Conservation (phyloP, 2,797 vertebrate species). For the Myotis planiceps region DNA sequence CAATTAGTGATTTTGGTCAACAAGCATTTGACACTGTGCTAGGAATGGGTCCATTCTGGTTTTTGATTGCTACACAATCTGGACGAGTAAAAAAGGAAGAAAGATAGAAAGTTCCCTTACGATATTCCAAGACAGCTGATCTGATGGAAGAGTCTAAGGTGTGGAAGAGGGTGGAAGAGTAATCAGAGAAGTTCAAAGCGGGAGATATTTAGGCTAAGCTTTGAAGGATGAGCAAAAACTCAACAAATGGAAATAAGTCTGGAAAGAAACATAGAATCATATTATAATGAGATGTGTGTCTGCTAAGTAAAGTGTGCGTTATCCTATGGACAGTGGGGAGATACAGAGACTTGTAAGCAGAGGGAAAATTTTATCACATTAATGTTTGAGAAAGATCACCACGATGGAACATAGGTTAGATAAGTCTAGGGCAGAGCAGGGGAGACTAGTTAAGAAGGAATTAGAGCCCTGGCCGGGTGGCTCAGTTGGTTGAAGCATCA, state of each 20-base stretch:
- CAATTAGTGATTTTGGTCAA: neutral
- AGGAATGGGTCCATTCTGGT: neutral
- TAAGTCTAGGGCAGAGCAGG: neutral
- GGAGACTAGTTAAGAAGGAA: neutral
- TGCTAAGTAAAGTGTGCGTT: neutral
- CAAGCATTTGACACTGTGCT: neutral
- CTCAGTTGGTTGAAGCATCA: neutral
- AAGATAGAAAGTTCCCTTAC: neutral
- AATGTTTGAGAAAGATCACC: neutral
- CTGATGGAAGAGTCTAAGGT: neutral
- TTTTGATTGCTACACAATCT: neutral
- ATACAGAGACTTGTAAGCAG: neutral
- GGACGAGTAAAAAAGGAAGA: neutral
- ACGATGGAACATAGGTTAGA: neutral
- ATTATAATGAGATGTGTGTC: neutral
- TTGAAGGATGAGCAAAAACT: constrained; percentile 8
- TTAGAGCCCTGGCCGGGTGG: neutral
- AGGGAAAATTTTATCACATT: neutral
- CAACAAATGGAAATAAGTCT: neutral
- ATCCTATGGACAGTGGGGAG: neutral
- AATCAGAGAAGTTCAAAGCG: neutral
- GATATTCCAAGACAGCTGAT: neutral
- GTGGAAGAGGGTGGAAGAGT: neutral
- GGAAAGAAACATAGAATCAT: neutral
- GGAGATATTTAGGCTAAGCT: neutral